Percentiles rank a stretch among this genome's conserved stretches.
These are phyloP conservation scores for Hippopotamus amphibius DNA, from an alignment of 2,113 vertebrate genomes.

Conservation along the genomic window DNA sequence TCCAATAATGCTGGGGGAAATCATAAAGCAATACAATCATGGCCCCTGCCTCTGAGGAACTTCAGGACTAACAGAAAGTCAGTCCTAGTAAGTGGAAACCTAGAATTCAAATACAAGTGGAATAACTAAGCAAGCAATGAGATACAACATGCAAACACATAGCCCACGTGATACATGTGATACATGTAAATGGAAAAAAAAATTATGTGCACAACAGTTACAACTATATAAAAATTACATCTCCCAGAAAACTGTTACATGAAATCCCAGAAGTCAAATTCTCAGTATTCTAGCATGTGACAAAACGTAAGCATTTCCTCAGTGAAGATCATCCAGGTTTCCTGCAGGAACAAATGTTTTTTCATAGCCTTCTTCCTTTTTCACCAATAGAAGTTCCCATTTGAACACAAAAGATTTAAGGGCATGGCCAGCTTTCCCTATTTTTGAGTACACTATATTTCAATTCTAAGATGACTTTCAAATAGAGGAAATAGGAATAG, in stretches of 20 bases:
- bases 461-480: conserved; percentile 18
- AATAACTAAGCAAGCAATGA: background rate
- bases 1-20: background rate
- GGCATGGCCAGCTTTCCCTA: background rate
- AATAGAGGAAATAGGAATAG: background rate
- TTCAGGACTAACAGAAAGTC: background rate
- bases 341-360: background rate
- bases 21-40: background rate
- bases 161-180: background rate
- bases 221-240: conserved; percentile 16
- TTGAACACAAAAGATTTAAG: conserved; percentile 30
- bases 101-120: background rate
- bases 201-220: background rate
- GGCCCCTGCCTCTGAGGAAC: background rate
- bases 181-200: background rate
- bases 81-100: background rate
- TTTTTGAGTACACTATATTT: background rate
- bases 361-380: conserved; percentile 4
- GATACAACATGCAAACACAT: background rate
- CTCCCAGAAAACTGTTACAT: background rate
- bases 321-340: background rate
- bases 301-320: conserved; percentile 1
- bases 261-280: conserved; percentile 34
- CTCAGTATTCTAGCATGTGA: background rate
- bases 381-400: background rate